Conservation (phyloP, 2,797 vertebrate species). For the Limnodromus scolopaceus region DNA sequence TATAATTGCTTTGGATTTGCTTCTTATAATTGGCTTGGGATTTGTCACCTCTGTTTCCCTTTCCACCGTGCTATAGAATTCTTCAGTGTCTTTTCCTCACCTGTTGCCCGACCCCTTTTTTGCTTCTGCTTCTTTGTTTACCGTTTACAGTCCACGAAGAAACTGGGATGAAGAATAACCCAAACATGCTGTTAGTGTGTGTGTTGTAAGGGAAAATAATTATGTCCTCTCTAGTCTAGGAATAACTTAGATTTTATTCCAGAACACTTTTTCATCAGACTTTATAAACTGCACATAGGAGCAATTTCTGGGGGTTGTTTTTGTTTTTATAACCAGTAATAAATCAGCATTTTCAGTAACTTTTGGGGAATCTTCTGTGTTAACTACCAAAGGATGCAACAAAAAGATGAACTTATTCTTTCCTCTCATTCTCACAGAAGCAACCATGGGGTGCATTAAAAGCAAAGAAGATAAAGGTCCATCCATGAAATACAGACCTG, state of each 20-base stretch:
- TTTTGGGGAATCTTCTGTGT: neutral
- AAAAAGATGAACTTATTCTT: neutral
- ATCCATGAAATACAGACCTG: constrained; percentile 87
- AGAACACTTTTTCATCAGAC: neutral
- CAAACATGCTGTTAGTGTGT: neutral
- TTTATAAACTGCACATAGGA: neutral
- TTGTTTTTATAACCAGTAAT: neutral
- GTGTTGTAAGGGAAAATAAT: neutral
- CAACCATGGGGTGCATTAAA: constrained; percentile 93
- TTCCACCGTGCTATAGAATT: neutral
- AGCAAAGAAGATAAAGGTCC: constrained; percentile 94
- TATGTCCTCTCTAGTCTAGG: neutral
- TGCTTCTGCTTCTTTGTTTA: neutral
- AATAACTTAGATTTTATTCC: neutral
- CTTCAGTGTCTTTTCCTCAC: neutral
- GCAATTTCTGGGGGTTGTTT: neutral
- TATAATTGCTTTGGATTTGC: neutral
- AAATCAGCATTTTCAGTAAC: neutral
- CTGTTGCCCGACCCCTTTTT: neutral
- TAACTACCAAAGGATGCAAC: neutral
- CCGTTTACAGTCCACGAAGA: neutral
- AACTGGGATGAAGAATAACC: neutral
- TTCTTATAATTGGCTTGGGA: neutral
- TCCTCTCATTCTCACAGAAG: constrained; percentile 54
- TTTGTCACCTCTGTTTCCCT: neutral